Conservation (phyloP, 2,113 vertebrate species). For the Hippocampus zosterae region DNA sequence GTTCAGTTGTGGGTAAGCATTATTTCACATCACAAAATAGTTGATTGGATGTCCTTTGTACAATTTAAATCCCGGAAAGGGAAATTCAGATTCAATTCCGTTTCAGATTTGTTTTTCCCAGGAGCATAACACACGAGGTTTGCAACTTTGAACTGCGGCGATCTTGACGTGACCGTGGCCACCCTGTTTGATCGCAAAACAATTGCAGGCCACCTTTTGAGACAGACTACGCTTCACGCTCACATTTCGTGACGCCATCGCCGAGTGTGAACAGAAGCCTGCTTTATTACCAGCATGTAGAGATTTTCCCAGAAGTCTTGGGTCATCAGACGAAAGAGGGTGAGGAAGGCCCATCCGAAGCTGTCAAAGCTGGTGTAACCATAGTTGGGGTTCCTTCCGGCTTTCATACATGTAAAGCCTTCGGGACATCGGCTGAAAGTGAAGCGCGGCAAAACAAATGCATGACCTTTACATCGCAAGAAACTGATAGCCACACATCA, state of each 20-base stretch:
- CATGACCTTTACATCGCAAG: neutral
- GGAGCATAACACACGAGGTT: too few relatives aligned
- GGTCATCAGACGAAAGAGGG: conserved; percentile 98
- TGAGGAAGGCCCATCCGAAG: conserved; percentile 97
- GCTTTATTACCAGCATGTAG: conserved; percentile 83
- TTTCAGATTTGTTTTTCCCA: neutral
- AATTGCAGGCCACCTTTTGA: too few relatives aligned
- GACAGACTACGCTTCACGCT: too few relatives aligned
- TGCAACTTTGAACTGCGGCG: too few relatives aligned
- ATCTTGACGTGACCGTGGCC: too few relatives aligned
- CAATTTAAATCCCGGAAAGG: too few relatives aligned
- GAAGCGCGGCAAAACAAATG: neutral
- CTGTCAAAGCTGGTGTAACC: conserved; percentile 98
- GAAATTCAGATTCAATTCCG: neutral
- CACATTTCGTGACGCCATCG: too few relatives aligned
- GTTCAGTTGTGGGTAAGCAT: too few relatives aligned
- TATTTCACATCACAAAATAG: too few relatives aligned
- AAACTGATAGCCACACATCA: neutral
- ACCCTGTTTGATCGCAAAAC: neutral
- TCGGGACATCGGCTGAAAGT: conserved; percentile 86
- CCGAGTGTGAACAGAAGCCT: neutral
- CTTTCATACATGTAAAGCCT: conserved; percentile 93
- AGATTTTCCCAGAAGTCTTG: conserved; percentile 99
- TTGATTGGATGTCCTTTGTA: too few relatives aligned
- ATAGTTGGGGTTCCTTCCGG: conserved; percentile 94